Evolutionary conservation across 2,888 invertebrate genomes (phyloP).

Genomic region (Eulithis testata): DNA sequence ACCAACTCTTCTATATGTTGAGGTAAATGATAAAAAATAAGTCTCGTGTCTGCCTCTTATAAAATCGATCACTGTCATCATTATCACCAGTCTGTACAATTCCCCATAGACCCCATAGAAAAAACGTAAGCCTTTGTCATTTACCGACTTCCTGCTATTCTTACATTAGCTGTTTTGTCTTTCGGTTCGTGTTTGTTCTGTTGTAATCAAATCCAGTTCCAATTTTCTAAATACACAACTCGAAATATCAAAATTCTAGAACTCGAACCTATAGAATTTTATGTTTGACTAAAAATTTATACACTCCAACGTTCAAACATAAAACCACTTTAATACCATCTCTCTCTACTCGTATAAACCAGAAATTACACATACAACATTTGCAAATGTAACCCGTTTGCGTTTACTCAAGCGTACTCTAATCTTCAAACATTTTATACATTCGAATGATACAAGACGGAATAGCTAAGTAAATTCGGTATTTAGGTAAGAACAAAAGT

Average conservation of each 20-base stretch:
- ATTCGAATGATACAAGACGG: slow-evolving; percentile 59
- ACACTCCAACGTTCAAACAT: slow-evolving; percentile 32
- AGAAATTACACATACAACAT: slow-evolving; percentile 49
- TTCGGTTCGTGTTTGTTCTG: no score
- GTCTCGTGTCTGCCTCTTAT: no score
- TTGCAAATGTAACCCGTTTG: slow-evolving; percentile 48
- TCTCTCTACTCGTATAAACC: slow-evolving; percentile 25
- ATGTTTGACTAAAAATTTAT: slow-evolving; percentile 27
- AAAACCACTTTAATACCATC: slow-evolving; percentile 32
- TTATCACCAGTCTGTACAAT: no score
- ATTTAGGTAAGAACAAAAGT: slow-evolving; percentile 71
- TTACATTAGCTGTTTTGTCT: no score
- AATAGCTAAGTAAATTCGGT: slow-evolving; percentile 62
- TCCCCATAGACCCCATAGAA: no score
- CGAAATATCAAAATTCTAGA: background rate
- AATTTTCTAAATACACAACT: background rate
- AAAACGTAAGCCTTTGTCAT: no score
- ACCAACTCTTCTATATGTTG: no score
- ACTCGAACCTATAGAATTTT: slow-evolving; percentile 10
- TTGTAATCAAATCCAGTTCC: no score
- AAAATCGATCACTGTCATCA: no score
- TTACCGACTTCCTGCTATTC: no score
- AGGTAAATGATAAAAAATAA: no score
- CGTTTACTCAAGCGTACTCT: slow-evolving; percentile 46
- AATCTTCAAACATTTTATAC: slow-evolving; percentile 59